Evolutionary conservation across 1,140 invertebrate species (phyloP), one percentile per base, ranked within the genome.

Genomic region (Drosophila orena): DNA sequence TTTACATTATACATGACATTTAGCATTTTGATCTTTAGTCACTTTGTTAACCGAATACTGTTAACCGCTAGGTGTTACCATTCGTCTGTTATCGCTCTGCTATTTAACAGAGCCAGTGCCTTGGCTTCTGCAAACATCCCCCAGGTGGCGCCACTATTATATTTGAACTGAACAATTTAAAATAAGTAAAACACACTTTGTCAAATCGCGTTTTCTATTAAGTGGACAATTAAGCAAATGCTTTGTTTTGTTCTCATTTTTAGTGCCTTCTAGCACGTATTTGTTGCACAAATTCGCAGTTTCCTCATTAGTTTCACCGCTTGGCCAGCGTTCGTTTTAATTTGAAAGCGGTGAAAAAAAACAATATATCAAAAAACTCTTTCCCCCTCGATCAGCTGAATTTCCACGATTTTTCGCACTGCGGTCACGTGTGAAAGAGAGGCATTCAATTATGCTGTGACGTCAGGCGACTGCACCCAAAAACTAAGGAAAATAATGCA

Each of bases 251-350:
- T 44, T 20, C 27, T 38, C 1, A 50, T 47, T 61, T 56, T 34
- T 40, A 44, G 42, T 46, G 43, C 37, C 43, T 77, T 69, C 84
- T 84, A 49, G 71, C 81, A 76, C 80, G 52, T 71, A 85, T 64
- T 72, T 69, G 76, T 88, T 79, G 71, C 52, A 70, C 75, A 88
- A 88, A 88, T 83, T 83, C 81, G 66, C 79, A 68, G 76, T 57
- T 88, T 88, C 83, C 83, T 86, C 79, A 86, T 86, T 86, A 88
- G 66, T 68, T 68, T 17, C 76, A 60, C n/a, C 14, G 68, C 74
- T 64, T 66, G 47, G 54, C 65, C 49, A 57, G 57, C 56, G 20
- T 4, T 10, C 17, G 17, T 44, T 44, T 44, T 12, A 20, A 11
- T 22, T 74, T 27, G 17, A 30, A 54, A 59, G 54, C 65, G 53